Conservation (phyloP, 2,113 vertebrate genomes). For the Ondatra zibethicus region DNA sequence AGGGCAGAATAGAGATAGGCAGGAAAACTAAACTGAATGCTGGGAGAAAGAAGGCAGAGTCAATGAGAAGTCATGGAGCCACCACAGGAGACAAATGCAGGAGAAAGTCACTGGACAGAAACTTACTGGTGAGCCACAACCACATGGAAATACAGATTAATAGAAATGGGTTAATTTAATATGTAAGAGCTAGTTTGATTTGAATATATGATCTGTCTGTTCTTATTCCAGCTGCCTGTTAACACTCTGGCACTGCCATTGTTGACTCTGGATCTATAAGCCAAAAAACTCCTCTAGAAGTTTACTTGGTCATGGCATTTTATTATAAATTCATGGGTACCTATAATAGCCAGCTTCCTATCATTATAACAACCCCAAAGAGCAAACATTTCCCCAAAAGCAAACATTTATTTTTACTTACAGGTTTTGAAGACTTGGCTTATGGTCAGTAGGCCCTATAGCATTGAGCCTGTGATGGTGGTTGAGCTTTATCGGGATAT, state of each 20-base stretch:
- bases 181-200: too few species aligned
- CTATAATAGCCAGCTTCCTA: neutral
- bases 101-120: too few species aligned
- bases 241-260: neutral
- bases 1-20: too few species aligned
- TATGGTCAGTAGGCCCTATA: neutral
- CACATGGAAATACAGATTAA: too few species aligned
- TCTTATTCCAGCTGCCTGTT: neutral
- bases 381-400: neutral
- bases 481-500: rapidly evolving
- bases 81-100: too few species aligned
- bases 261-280: neutral
- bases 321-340: neutral
- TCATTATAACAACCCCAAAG: neutral
- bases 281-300: neutral
- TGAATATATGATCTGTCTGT: neutral
- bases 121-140: too few species aligned
- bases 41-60: too few species aligned
- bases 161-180: too few species aligned
- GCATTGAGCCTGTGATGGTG: neutral
- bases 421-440: neutral
- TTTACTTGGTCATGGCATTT: neutral
- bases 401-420: neutral
- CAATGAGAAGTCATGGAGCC: too few species aligned
- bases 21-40: too few species aligned